Base-by-base conservation (phyloP, 2,797 vertebrate species). In the Epinephelus malabaricus region DNA sequence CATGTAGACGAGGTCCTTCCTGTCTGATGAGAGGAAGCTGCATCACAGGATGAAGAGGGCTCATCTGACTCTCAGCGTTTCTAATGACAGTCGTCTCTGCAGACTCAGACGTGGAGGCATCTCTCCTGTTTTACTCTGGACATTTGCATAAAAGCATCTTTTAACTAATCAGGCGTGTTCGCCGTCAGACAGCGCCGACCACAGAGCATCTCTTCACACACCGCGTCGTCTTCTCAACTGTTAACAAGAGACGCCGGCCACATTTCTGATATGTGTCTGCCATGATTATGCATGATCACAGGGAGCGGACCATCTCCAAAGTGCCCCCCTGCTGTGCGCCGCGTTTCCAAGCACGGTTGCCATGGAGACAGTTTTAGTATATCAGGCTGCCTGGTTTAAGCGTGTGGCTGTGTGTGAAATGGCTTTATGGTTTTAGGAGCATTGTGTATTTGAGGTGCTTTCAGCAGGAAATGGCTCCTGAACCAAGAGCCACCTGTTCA, bases 361-460 rank as follows among this genome's bases (percentile, higher is more conserved):
- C 93, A 94, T 91, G 91, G 93, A 85, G 79, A 94, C 84, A n/a
- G 73, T 45, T 71, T 85, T 59, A 83, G 85, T 83, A 73, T 83
- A 90, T 62, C 73, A 81, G 86, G 51, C 72, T 60, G 81, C 74
- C 77, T 86, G 78, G 53, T 81, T 82, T 88, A 49, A 62, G 30
- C 13, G 25, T 77, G 73, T n/a, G 62, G 34, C 68, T 67, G 38
- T n/a, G 18, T 58, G 75, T 69, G 51, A 79, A 81, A 30, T 34
- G 55, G 63, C 38, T 79, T 72, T 23, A 78, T 6, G 54, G 25
- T 14, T 1, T 53, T 34, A 34, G 38, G 68, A 69, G 73, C 74
- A 58, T 73, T 46, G 69, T 55, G 69, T 66, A 23, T 84, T 13
- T 68, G 61, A 66, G 79, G 69, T 8, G 74, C 43, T 82, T 80